A percentile compares a stretch with the other conserved stretches of the same genome.
phyloP scores from a whole-genome alignment of 2,797 vertebrate genomes.

The Fistularia commersonii region DNA sequence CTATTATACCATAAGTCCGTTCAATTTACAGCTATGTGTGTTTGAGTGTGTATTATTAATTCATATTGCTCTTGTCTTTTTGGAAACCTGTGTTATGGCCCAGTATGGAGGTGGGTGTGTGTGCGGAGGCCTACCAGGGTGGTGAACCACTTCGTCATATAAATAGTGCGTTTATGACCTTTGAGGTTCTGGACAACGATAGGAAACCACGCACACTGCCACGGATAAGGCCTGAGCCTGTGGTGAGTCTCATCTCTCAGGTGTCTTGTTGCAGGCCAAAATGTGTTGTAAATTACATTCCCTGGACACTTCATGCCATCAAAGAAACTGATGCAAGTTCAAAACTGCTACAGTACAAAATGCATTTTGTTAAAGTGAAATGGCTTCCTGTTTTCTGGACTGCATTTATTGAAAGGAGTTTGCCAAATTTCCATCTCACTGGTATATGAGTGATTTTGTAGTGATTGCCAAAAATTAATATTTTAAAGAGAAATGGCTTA shows the following conservation, averaged over 20 bases:
- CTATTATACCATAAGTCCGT: too few species aligned
- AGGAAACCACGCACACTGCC: slow-evolving; percentile 80
- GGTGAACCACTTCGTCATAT: slow-evolving; percentile 83
- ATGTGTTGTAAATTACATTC: background rate
- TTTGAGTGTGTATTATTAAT: too few species aligned
- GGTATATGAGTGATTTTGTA: too few species aligned
- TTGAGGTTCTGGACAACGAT: slow-evolving; percentile 84
- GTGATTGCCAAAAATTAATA: too few species aligned
- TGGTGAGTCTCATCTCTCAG: slow-evolving; percentile 77
- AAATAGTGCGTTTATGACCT: slow-evolving; percentile 98
- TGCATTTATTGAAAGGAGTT: too few species aligned
- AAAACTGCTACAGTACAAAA: too few species aligned
- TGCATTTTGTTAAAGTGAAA: too few species aligned
- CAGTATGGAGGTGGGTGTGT: slow-evolving; percentile 98
- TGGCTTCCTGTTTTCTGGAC: too few species aligned
- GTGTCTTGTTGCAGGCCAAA: background rate
- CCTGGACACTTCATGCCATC: too few species aligned
- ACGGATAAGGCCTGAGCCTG: slow-evolving; percentile 83
- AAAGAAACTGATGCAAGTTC: too few species aligned
- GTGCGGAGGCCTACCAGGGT: slow-evolving; percentile 90
- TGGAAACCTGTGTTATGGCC: slow-evolving; percentile 8
- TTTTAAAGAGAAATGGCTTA: too few species aligned
- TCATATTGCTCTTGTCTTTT: background rate
- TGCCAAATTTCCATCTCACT: too few species aligned
- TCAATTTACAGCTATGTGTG: background rate